These are phyloP conservation scores for Xiphorhynchus elegans DNA, from an alignment of 2,113 vertebrate species.

Conservation along the genomic window DNA sequence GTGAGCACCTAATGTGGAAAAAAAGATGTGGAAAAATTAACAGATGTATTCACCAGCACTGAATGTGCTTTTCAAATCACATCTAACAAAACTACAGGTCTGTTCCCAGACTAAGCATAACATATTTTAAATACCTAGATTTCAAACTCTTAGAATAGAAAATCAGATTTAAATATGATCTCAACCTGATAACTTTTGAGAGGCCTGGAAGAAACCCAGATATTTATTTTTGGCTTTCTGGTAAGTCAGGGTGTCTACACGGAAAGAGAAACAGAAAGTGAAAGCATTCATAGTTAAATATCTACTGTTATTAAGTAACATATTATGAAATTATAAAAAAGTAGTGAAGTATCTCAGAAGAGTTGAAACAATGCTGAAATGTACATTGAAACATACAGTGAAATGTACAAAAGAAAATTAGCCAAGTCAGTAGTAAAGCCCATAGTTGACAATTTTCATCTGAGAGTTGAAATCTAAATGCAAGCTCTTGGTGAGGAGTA, in stretches of 20 bases:
- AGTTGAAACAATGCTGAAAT: neutral
- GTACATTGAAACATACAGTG: neutral
- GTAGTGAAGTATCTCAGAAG: neutral
- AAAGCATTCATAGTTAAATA: neutral
- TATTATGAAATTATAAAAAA: neutral
- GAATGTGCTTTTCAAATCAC: neutral
- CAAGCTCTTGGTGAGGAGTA: neutral
- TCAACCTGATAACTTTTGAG: neutral
- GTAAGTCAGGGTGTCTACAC: neutral
- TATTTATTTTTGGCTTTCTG: neutral
- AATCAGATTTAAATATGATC: neutral
- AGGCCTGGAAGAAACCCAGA: neutral
- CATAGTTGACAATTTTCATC: neutral
- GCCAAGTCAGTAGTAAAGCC: neutral
- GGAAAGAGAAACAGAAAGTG: neutral
- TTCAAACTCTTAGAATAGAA: neutral
- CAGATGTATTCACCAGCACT: fast-evolving
- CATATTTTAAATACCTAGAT: neutral
- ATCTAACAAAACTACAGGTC: neutral
- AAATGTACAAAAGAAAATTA: neutral
- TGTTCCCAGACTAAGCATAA: neutral
- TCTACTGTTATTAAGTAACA: neutral
- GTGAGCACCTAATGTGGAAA: slow-evolving; percentile 18
- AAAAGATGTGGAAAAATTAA: neutral
- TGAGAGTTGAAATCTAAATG: neutral